A percentile compares a stretch with the other conserved stretches of the same genome.
phyloP scores from a whole-genome alignment of 53 echinoderm and acorn worm species.

The Pentamera pediparva region DNA sequence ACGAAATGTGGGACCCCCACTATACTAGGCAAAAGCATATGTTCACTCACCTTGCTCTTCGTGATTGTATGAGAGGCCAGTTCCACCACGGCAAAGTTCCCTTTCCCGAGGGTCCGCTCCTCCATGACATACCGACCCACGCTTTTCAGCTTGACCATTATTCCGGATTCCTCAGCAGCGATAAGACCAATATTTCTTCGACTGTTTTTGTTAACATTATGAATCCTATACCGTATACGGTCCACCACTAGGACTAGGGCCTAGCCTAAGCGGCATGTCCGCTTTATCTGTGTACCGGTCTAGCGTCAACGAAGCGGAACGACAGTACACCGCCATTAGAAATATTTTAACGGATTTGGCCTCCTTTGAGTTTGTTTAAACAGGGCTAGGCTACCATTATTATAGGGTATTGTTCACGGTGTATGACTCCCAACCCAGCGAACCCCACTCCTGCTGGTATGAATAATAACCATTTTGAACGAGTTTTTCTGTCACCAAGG shows the following conservation, averaged over 20 bases:
- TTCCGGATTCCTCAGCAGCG: too few species aligned
- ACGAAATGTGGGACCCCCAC: too few species aligned
- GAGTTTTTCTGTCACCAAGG: neutral
- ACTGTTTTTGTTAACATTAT: too few species aligned
- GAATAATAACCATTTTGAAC: conserved; percentile 1
- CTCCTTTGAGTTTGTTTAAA: neutral
- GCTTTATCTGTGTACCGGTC: too few species aligned
- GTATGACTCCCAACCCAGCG: too few species aligned
- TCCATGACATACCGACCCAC: conserved; percentile 83
- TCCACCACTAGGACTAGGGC: too few species aligned
- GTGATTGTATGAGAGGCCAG: conserved; percentile 80
- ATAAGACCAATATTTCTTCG: too few species aligned
- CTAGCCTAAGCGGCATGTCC: too few species aligned
- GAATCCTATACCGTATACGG: too few species aligned
- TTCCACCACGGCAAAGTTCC: conserved; percentile 95
- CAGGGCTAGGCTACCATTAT: neutral
- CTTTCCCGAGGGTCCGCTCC: conserved; percentile 85
- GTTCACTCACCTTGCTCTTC: conserved; percentile 73
- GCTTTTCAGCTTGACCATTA: conserved; percentile 57
- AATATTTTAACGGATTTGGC: conserved; percentile 23
- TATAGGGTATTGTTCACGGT: too few species aligned
- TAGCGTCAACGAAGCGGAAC: conserved; percentile 12
- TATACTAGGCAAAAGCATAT: neutral
- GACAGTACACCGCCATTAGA: neutral
- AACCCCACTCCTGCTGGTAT: too few species aligned